Conservation (phyloP, 2,113 vertebrate species). For the Oryzias curvinotus region DNA sequence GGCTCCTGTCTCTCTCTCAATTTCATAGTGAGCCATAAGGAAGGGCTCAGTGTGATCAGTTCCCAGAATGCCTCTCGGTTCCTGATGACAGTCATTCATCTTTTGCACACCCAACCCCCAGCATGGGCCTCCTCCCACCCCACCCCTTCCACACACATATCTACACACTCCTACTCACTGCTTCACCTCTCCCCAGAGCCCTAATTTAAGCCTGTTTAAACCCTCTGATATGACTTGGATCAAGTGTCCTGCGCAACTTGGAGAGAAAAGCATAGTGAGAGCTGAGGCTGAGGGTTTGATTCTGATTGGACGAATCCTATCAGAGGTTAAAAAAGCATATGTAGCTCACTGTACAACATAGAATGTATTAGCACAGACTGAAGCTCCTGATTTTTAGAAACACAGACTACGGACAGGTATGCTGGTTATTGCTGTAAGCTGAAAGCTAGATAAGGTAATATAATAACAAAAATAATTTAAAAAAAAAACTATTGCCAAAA, state of each 20-base stretch:
- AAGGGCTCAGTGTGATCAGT: constrained; percentile 55
- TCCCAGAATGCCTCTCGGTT: constrained; percentile 55
- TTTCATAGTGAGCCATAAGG: constrained; percentile 71
- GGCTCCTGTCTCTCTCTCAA: constrained; percentile 65
- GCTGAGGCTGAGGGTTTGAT: constrained; percentile 47
- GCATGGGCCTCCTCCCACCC: too few species aligned
- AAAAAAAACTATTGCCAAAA: too few species aligned
- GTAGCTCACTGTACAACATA: not conserved
- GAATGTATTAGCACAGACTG: too few species aligned
- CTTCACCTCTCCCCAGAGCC: constrained; percentile 47
- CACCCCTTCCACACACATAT: not conserved
- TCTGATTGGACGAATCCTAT: constrained; percentile 21
- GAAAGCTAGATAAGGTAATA: too few species aligned
- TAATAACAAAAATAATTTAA: too few species aligned
- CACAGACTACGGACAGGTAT: too few species aligned
- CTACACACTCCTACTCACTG: not conserved
- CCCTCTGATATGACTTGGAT: constrained; percentile 52
- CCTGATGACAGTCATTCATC: constrained; percentile 38
- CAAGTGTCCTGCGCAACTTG: constrained; percentile 50
- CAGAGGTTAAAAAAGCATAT: not conserved
- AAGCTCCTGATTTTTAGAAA: too few species aligned
- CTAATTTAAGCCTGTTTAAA: constrained; percentile 60
- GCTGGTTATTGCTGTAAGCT: too few species aligned
- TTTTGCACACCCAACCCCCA: constrained; percentile 7
- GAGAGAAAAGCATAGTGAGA: not conserved